These are phyloP conservation scores for Drosophila demipolita DNA, from an alignment of 2,888 invertebrate genomes.

Conservation along the genomic window DNA sequence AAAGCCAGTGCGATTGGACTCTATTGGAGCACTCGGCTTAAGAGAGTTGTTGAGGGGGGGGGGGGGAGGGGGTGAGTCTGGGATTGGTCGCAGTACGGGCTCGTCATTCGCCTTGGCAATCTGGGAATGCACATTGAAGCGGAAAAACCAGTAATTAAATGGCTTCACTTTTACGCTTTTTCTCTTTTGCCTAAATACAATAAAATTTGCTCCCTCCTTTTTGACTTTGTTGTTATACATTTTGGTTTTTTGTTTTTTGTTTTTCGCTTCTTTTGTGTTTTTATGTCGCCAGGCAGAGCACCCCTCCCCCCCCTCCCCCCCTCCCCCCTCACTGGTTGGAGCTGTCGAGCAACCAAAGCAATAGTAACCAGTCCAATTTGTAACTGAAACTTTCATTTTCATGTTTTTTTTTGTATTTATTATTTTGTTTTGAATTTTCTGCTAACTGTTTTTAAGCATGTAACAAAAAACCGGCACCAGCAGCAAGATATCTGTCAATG, in stretches of 20 bases:
- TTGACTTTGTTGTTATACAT: conserved; percentile 13
- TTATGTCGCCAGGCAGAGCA: conserved; percentile 28
- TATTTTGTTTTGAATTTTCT: conserved; percentile 4
- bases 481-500: conserved; percentile 32
- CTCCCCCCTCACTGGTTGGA: not conserved
- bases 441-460: conserved; percentile 15
- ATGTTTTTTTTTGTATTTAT: conserved; percentile 27
- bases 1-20: conserved; percentile 32
- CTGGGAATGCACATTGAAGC: conserved; percentile 57
- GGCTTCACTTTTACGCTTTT: conserved; percentile 55
- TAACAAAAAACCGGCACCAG: conserved; percentile 46
- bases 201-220: conserved; percentile 25
- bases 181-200: conserved; percentile 16
- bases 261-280: conserved; percentile 20
- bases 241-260: conserved; percentile 11
- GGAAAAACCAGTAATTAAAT: conserved; percentile 78
- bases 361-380: conserved; percentile 57
- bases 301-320: not conserved
- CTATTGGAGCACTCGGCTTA: conserved; percentile 30
- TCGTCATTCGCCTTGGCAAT: conserved; percentile 74
- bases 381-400: conserved; percentile 78
- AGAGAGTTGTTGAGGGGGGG: not conserved
- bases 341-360: conserved; percentile 11
- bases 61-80: conserved; percentile 11
- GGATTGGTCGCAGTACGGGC: conserved; percentile 12